These are phyloP conservation scores for Pocillopora verrucosa DNA, from an alignment of 64 coral and sea anemone species.

Conservation along the genomic window DNA sequence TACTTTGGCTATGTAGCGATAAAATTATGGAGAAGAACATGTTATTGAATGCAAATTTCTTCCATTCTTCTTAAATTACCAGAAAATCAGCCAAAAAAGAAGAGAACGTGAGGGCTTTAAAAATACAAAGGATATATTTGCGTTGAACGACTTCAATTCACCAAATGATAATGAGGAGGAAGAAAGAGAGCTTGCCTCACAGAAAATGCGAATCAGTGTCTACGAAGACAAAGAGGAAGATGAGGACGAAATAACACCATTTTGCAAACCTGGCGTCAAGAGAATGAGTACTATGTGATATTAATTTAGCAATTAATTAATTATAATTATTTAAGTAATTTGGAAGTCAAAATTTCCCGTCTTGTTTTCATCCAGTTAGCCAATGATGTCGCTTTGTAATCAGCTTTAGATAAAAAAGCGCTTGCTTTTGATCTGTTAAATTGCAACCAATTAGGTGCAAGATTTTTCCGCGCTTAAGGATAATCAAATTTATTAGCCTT, in stretches of 20 bases:
- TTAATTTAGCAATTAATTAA: too few relatives aligned
- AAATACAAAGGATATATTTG: background rate
- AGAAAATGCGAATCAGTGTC: background rate
- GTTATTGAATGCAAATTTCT: background rate
- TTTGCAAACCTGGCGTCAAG: conserved; percentile 17
- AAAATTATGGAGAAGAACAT: background rate
- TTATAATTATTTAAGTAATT: too few relatives aligned
- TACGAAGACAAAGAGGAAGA: background rate
- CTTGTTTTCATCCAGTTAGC: too few relatives aligned
- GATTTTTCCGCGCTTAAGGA: too few relatives aligned
- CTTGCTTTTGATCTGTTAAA: too few relatives aligned
- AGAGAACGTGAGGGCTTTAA: background rate
- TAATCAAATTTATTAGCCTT: too few relatives aligned
- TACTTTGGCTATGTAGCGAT: too few relatives aligned
- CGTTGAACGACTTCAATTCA: background rate
- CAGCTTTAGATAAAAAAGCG: too few relatives aligned
- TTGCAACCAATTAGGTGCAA: too few relatives aligned
- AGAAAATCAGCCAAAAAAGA: background rate
- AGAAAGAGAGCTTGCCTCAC: conserved; percentile 4
- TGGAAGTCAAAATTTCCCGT: too few relatives aligned
- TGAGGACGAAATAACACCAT: background rate
- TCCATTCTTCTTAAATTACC: background rate
- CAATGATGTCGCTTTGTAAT: too few relatives aligned
- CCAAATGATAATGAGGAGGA: background rate
- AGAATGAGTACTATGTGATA: too few relatives aligned